Conservation (phyloP, 2,888 invertebrate genomes). For the Tetranychus truncatus region DNA sequence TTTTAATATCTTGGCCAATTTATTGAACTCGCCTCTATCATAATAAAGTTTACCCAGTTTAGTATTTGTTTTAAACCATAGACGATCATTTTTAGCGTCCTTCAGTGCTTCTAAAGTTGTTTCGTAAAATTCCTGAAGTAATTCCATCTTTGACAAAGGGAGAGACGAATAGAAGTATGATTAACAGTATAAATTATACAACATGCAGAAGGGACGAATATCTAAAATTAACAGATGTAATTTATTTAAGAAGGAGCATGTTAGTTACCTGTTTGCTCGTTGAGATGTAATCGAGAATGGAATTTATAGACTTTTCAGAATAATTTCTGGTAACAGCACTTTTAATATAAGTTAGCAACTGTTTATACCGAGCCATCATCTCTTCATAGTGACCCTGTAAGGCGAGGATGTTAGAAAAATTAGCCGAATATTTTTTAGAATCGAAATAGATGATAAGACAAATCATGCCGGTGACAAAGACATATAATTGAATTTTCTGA, state of each 20-base stretch:
- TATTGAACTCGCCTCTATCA: constrained; percentile 65
- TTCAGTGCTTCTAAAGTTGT: constrained; percentile 80
- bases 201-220: not conserved
- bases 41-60: constrained; percentile 95
- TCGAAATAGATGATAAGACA: not conserved
- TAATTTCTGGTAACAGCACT: constrained; percentile 97
- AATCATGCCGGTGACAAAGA: constrained; percentile 3
- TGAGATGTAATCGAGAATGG: constrained; percentile 95
- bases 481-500: not conserved
- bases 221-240: not conserved
- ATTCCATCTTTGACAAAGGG: constrained; percentile 54
- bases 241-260: not conserved
- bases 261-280: constrained; percentile 76
- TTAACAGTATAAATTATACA: not conserved
- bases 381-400: constrained; percentile 67
- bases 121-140: constrained; percentile 94
- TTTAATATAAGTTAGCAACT: constrained; percentile 90
- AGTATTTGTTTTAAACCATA: constrained; percentile 99
- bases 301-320: constrained; percentile 97
- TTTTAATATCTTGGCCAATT: constrained; percentile 85
- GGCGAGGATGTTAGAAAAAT: constrained; percentile 28
- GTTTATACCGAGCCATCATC: constrained; percentile 89
- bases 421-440: not conserved
- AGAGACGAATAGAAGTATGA: constrained; percentile 15
- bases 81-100: constrained; percentile 93